Conservation (phyloP, 2,113 vertebrate genomes). For the Gymnobelideus leadbeateri region DNA sequence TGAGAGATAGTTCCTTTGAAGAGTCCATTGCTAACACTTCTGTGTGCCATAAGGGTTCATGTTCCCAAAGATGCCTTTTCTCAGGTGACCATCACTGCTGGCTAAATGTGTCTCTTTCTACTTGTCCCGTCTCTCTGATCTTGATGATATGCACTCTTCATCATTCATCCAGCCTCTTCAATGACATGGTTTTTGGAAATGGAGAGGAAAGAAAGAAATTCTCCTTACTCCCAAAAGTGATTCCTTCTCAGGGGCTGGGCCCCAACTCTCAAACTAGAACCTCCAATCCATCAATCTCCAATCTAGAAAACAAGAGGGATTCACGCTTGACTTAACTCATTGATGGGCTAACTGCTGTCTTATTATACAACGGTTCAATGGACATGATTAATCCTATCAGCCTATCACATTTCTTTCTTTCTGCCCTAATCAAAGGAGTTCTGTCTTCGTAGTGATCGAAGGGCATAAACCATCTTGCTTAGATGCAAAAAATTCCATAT, state of each 20-base stretch:
- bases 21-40: neutral
- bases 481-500: no score
- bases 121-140: neutral
- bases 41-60: neutral
- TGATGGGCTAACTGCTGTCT: neutral
- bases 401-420: no score
- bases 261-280: no score
- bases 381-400: neutral
- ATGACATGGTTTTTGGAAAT: neutral
- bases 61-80: neutral
- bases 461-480: no score
- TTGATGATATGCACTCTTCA: neutral
- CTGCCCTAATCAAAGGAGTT: no score
- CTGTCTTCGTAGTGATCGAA: no score
- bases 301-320: neutral
- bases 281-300: neutral
- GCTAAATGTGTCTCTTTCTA: neutral
- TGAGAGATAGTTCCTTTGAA: neutral
- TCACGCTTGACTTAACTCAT: neutral
- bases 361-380: neutral
- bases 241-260: neutral
- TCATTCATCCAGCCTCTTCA: neutral
- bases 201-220: neutral
- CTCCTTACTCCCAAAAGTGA: neutral
- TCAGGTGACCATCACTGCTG: neutral